Conservation (phyloP, 2,113 vertebrate genomes). For the Neopipo cinnamomea region DNA sequence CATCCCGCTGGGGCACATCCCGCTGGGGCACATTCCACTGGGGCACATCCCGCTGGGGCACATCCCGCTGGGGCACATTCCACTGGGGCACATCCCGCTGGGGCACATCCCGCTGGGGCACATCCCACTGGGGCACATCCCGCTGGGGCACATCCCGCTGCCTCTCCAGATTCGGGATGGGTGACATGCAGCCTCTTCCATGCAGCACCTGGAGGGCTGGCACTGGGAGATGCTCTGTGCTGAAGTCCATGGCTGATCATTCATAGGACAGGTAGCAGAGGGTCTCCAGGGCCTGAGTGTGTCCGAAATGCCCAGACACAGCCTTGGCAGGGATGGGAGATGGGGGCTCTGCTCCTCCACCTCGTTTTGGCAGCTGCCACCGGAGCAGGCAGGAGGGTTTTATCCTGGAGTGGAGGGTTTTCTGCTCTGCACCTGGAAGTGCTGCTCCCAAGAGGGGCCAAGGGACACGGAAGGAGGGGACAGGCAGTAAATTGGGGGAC, state of each 20-base stretch:
- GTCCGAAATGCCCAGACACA: accelerated
- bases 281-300: background rate
- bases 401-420: background rate
- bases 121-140: no score
- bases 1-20: background rate
- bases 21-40: background rate
- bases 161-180: background rate
- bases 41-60: background rate
- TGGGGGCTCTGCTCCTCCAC: background rate
- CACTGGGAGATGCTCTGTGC: background rate
- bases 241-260: accelerated
- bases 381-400: background rate
- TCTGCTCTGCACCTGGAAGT: background rate
- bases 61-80: background rate
- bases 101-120: no score
- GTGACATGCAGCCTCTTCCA: background rate
- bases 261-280: background rate
- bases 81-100: no score
- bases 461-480: background rate
- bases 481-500: background rate
- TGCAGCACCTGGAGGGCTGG: background rate
- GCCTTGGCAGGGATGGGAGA: background rate
- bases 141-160: background rate
- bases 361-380: accelerated
- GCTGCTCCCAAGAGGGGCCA: accelerated